Evolutionary conservation across 2,797 vertebrate genomes (phyloP), one percentile per base, ranked within the genome.

Genomic region (Bradypodion pumilum): DNA sequence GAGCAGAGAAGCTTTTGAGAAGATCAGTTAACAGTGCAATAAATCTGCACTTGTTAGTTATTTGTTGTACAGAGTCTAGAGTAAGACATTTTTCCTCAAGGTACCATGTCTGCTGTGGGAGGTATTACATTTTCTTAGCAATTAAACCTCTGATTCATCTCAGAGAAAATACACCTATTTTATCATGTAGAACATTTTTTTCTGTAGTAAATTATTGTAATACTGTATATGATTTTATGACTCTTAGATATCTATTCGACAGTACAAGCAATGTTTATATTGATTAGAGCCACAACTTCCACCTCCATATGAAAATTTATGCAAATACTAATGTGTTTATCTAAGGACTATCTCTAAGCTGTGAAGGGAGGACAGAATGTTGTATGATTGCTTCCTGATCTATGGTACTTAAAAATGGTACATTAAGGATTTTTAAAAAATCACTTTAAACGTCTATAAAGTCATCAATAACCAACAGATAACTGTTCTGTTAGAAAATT

Each of bases 11-110:
- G 5, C 29, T 76, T 62, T 62, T 69, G 40, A 80, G 49, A 85
- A 60, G 42, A 72, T 49, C 35, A 68, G 49, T 37, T 76, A 78
- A n/a, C 75, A 49, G 27, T 49, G n/a, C 13, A 63, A 29, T 63
- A 79, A 79, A 52, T 52, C 27, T 46, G 23, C 63, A 69, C 32
- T 81, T 80, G 35, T 76, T 75, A 49, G 15, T 59, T 35, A 80
- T 46, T 80, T 74, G 52, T 76, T 81, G 56, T 49, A 66, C 12
- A 35, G 25, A 27, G 42, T 12, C 21, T 35, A 80, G 78, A n/a
- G n/a, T n/a, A n/a, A n/a, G n/a, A 76, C 7, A 3, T 37, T 25
- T 80, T 75, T 25, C 46, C 63, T 69, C 37, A 75, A 80, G n/a
- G 15, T 69, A 80, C 21, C 62, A 59, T 75, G 74, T 75, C 49